Evolutionary conservation across 2,888 invertebrate genomes (phyloP), one percentile per base, ranked within the genome.

Genomic region (Leuctra nigra): DNA sequence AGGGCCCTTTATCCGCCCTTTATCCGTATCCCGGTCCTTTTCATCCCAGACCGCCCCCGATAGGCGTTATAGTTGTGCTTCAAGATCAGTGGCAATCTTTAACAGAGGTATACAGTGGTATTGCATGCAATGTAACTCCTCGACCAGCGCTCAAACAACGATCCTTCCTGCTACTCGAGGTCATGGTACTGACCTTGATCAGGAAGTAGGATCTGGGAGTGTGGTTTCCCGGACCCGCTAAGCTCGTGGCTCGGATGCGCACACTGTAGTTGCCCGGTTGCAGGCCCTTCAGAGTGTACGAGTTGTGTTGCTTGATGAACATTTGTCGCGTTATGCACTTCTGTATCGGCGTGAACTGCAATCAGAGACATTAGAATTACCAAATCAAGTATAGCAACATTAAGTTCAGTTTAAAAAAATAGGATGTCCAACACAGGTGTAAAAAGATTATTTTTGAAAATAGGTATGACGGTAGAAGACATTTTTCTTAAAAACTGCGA

Each of bases 191-290:
- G 54, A 74, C 87, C 69, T 83, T 78, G 68, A 90, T 85, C 61
- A 75, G 72, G 61, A 86, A 78, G 67, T 77, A 81, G 38, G 75
- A 69, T 3, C 73, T 68, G 0, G 76, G 68, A 2, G 87, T 81
- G 59, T 75, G 78, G 58, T 79, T 79, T 25, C 87, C 87, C 55
- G 79, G 77, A 25, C 88, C 90, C 50, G 86, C 86, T 60, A 92
- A 76, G 9, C 93, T 89, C 52, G 84, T 82, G 6, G 92, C 89
- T 56, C 81, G 79, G 11, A 95, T 79, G 62, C 78, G 77, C 50
- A 92, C 75, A 62, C 87, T 87, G 72, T 94, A 93, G 74, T 89
- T 92, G 23, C 93, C 94, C 36, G 90, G 77, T 38, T 77, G 74
- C 33, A 89, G 70, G 62, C 77, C 11, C 58, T 76, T 77, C 59